phyloP scores from a whole-genome alignment of 1,140 invertebrate genomes.

The Apocrypta bakeri region DNA sequence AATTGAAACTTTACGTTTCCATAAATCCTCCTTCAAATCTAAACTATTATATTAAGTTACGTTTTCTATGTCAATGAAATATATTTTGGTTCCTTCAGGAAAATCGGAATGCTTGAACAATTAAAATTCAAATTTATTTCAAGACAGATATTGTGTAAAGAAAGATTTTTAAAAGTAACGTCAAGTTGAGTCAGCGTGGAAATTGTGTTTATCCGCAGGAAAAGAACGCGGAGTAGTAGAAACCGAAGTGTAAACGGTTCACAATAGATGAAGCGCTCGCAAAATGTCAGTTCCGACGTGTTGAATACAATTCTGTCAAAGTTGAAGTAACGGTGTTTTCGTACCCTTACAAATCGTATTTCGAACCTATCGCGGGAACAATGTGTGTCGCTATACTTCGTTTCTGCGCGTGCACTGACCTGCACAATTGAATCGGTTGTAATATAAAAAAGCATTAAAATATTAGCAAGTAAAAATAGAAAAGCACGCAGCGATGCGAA shows the following conservation, averaged over 20 bases:
- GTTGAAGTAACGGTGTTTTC: conserved; percentile 16
- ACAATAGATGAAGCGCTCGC: background rate
- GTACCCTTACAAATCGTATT: conserved; percentile 36
- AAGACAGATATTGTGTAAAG: too few relatives aligned
- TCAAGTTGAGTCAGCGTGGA: background rate
- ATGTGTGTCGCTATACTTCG: background rate
- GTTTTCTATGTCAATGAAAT: too few relatives aligned
- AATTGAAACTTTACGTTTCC: too few relatives aligned
- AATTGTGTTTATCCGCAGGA: background rate
- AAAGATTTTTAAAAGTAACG: background rate
- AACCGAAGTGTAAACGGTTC: background rate
- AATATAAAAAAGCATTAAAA: conserved; percentile 26
- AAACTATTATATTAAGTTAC: too few relatives aligned
- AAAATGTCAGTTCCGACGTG: background rate
- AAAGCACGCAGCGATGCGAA: background rate
- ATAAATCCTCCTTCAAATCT: too few relatives aligned
- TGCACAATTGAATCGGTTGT: conserved; percentile 24
- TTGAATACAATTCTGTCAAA: conserved; percentile 23
- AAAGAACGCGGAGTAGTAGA: too few relatives aligned
- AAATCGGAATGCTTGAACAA: too few relatives aligned
- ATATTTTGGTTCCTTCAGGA: too few relatives aligned
- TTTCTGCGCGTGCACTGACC: background rate
- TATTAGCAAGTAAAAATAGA: background rate
- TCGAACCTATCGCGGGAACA: conserved; percentile 3
- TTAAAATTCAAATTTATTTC: too few relatives aligned